Evolutionary conservation across 30 jellyfish, hydroid and myxozoan species (phyloP).

Genomic region (Turritopsis rubra): DNA sequence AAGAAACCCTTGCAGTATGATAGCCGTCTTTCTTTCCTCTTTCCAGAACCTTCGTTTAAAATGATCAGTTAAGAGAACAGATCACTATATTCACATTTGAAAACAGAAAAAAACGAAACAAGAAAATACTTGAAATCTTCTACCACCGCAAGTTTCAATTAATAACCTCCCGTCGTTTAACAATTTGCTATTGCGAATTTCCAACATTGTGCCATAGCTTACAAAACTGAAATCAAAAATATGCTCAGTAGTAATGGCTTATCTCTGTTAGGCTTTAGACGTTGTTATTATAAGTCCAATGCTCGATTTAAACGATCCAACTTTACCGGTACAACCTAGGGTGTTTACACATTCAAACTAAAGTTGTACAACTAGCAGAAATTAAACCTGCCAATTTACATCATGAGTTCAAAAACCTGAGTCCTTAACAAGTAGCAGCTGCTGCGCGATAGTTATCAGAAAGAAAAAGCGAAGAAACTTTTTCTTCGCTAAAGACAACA

Average conservation of each 20-base stretch:
- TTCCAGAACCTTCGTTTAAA: slow-evolving; percentile 53
- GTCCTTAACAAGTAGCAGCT: no score
- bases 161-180: slow-evolving; percentile 79
- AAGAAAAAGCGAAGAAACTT: no score
- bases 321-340: no score
- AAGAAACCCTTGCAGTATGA: slow-evolving; percentile 71
- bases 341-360: no score
- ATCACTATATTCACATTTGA: background rate
- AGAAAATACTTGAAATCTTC: slow-evolving; percentile 57
- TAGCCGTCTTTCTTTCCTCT: slow-evolving; percentile 73
- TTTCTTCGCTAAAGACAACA: no score
- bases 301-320: no score
- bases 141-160: slow-evolving; percentile 68
- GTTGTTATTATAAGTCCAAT: no score
- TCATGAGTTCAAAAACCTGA: no score
- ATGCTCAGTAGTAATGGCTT: background rate
- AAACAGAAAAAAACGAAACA: background rate
- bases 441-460: no score
- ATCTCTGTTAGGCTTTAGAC: no score
- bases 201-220: slow-evolving; percentile 78
- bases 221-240: slow-evolving; percentile 44
- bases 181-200: slow-evolving; percentile 33
- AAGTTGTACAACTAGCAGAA: no score
- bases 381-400: no score
- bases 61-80: background rate